Evolutionary conservation across 1,140 invertebrate genomes (phyloP).

Genomic region (Drosophila pachea): DNA sequence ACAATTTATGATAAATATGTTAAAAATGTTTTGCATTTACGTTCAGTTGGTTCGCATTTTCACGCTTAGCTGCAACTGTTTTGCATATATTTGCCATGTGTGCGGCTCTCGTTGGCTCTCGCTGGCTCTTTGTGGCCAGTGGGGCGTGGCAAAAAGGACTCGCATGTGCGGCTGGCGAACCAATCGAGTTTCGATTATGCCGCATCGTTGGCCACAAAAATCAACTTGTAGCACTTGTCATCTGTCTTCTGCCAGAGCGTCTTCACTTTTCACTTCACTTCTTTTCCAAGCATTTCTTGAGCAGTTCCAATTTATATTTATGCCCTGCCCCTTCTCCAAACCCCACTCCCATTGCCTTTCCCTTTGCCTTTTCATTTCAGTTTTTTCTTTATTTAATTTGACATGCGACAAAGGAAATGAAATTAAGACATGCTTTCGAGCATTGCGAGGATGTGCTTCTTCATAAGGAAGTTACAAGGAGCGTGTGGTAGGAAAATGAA

Average conservation of each 20-base stretch:
- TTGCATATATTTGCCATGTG: conserved; percentile 32
- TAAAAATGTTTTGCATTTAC: conserved; percentile 48
- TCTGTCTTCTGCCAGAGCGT: conserved; percentile 23
- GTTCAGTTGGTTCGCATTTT: conserved; percentile 30
- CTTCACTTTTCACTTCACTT: conserved; percentile 7
- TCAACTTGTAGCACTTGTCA: conserved; percentile 41
- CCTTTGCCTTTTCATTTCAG: conserved; percentile 1
- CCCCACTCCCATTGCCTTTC: too few species aligned
- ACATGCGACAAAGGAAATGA: conserved; percentile 47
- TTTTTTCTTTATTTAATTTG: conserved; percentile 7
- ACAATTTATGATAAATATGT: conserved; percentile 51
- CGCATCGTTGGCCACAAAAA: conserved; percentile 34
- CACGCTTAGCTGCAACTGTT: conserved; percentile 55
- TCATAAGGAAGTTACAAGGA: conserved; percentile 15
- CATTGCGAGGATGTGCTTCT: neutral
- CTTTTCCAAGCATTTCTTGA: neutral
- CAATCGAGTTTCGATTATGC: conserved; percentile 50
- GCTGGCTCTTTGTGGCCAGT: conserved; percentile 1
- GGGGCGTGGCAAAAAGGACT: conserved; percentile 26
- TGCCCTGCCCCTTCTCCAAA: neutral
- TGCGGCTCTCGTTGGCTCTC: conserved; percentile 11
- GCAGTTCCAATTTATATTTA: neutral
- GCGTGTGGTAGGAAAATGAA: conserved; percentile 59
- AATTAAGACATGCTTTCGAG: conserved; percentile 52
- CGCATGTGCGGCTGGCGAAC: conserved; percentile 24